Conservation (phyloP, 1,140 invertebrate species). For the Elysia chlorotica region DNA sequence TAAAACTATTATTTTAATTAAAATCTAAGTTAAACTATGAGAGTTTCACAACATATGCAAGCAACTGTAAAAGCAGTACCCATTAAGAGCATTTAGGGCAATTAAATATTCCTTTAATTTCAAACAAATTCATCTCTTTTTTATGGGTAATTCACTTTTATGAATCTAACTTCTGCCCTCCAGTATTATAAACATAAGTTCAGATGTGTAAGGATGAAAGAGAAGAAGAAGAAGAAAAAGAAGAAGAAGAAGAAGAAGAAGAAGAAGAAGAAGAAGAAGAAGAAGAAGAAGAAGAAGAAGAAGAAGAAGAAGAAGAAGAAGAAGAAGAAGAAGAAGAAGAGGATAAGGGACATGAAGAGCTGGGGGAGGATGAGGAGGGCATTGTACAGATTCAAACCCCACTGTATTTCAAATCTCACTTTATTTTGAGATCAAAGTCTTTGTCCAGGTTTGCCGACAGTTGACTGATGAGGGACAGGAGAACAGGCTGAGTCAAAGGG, state of each 20-base stretch:
- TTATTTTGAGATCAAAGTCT: slow-evolving; percentile 86
- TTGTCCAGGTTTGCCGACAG: slow-evolving; percentile 83
- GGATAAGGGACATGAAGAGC: not conserved
- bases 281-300: not conserved
- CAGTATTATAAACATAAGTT: too few relatives aligned
- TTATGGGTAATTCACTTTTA: too few relatives aligned
- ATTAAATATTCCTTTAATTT: too few relatives aligned
- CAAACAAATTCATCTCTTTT: too few relatives aligned
- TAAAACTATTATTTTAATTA: too few relatives aligned
- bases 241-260: not conserved
- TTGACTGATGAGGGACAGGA: slow-evolving; percentile 91
- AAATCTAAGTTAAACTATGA: too few relatives aligned
- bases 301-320: not conserved
- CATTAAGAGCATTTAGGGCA: too few relatives aligned
- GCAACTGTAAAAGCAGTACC: too few relatives aligned
- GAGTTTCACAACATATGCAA: too few relatives aligned
- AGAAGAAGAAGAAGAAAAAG: not conserved
- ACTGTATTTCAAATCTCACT: slow-evolving; percentile 65
- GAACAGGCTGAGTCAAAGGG: slow-evolving; percentile 79
- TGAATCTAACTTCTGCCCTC: too few relatives aligned
- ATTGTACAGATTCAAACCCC: not conserved
- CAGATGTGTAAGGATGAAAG: too few relatives aligned
- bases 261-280: not conserved
- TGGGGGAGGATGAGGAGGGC: not conserved
- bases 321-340: not conserved